phyloP scores from a whole-genome alignment of 2,888 invertebrate species.

The Acrobasis suavella region DNA sequence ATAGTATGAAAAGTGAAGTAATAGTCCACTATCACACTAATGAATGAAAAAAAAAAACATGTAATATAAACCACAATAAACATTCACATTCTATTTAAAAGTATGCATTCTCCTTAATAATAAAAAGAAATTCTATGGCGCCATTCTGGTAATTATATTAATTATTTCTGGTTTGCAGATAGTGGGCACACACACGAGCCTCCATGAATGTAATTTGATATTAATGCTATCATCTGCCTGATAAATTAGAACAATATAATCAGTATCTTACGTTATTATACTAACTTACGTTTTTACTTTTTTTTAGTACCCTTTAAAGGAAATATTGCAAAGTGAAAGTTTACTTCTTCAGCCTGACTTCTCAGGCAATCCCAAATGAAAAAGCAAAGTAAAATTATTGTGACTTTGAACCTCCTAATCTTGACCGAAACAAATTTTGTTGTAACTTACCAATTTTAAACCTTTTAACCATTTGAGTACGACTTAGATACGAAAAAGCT shows the following conservation, averaged over 20 bases:
- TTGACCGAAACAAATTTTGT: not conserved
- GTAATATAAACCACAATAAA: no score
- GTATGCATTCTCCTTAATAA: not conserved
- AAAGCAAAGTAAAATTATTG: no score
- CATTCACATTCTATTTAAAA: no score
- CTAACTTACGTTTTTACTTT: no score
- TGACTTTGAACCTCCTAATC: not conserved
- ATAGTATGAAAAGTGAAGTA: no score
- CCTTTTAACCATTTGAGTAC: not conserved
- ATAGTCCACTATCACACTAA: no score
- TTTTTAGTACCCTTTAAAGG: no score
- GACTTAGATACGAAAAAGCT: slow-evolving; percentile 55
- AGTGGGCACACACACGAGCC: not conserved
- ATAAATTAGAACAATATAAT: slow-evolving; percentile 33
- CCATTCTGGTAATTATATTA: slow-evolving; percentile 25
- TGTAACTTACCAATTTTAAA: not conserved
- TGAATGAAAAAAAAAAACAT: no score
- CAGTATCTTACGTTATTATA: no score
- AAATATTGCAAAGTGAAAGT: no score
- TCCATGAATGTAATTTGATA: slow-evolving; percentile 14
- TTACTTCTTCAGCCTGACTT: no score
- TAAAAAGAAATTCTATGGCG: not conserved
- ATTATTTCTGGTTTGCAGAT: slow-evolving; percentile 21
- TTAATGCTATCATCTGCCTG: slow-evolving; percentile 4
- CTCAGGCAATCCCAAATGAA: no score